phyloP scores from a whole-genome alignment of 1,140 invertebrate species.

The Trissolcus basalis region DNA sequence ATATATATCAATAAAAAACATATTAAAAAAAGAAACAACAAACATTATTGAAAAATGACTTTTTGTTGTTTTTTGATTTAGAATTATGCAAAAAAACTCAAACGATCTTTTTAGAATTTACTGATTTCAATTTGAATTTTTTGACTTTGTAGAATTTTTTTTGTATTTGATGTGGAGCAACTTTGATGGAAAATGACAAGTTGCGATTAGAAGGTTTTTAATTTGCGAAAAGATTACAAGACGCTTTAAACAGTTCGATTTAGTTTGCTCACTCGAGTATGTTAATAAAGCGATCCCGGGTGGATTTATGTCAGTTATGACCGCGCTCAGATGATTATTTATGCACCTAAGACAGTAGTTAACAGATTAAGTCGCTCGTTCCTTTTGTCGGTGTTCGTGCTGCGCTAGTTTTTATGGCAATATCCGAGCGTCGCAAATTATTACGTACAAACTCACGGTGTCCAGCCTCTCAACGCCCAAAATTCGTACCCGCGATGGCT shows the following conservation, averaged over 20 bases:
- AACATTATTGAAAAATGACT: too few relatives aligned
- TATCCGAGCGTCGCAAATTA: slow-evolving; percentile 32
- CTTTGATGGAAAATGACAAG: too few relatives aligned
- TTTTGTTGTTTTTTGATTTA: too few relatives aligned
- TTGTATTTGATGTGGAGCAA: too few relatives aligned
- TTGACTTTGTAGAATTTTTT: too few relatives aligned
- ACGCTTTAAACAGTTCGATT: slow-evolving; percentile 4
- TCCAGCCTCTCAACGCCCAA: slow-evolving; percentile 59
- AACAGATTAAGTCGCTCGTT: slow-evolving; percentile 12
- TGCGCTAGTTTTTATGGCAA: slow-evolving; percentile 16
- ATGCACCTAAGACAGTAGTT: slow-evolving; percentile 50
- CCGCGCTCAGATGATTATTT: slow-evolving; percentile 29
- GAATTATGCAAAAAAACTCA: too few relatives aligned
- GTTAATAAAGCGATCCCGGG: slow-evolving; percentile 41
- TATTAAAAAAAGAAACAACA: too few relatives aligned
- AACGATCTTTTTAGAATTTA: too few relatives aligned
- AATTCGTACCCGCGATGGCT: slow-evolving; percentile 40
- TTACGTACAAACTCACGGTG: slow-evolving; percentile 34
- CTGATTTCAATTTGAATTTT: too few relatives aligned
- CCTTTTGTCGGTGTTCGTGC: slow-evolving; percentile 15
- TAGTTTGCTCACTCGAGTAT: slow-evolving; percentile 4
- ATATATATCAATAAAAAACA: too few relatives aligned
- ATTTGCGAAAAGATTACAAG: background rate
- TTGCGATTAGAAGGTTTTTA: background rate
- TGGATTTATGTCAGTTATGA: slow-evolving; percentile 45